Conservation (phyloP, 2,113 vertebrate genomes). For the Prunella himalayana region DNA sequence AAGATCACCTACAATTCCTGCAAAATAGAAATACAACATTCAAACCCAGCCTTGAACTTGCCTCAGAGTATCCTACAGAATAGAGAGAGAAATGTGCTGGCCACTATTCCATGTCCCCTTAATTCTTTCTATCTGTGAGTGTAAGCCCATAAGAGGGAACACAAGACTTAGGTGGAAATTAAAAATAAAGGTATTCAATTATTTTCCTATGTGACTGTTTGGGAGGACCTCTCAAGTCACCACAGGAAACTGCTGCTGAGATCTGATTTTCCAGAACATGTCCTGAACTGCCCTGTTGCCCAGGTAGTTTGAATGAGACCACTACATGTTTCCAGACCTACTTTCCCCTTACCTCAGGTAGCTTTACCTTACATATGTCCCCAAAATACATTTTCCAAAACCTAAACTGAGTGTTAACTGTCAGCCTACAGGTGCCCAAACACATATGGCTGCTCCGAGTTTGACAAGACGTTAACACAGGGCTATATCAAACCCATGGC, state of each 20-base stretch:
- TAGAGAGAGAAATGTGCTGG: neutral
- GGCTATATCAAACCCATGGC: accelerated
- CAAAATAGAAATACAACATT: neutral
- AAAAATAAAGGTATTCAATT: neutral
- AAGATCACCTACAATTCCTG: neutral
- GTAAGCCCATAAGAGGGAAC: neutral
- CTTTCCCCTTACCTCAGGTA: neutral
- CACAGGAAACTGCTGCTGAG: neutral
- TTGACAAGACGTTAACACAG: neutral
- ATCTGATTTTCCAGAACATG: neutral
- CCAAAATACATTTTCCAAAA: neutral
- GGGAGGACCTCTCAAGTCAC: neutral
- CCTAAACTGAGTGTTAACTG: neutral
- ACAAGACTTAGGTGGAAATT: neutral
- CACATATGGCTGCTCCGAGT: neutral
- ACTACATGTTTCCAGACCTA: neutral
- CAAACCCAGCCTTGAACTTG: neutral
- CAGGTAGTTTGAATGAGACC: neutral
- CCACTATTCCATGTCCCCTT: neutral
- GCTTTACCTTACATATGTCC: neutral
- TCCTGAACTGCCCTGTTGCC: neutral
- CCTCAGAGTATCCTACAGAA: neutral
- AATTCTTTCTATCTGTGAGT: neutral
- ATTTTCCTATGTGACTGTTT: neutral
- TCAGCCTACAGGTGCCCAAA: neutral